These are phyloP conservation scores for Cyprinodon diabolis DNA, from an alignment of 2,797 vertebrate genomes.

Conservation along the genomic window DNA sequence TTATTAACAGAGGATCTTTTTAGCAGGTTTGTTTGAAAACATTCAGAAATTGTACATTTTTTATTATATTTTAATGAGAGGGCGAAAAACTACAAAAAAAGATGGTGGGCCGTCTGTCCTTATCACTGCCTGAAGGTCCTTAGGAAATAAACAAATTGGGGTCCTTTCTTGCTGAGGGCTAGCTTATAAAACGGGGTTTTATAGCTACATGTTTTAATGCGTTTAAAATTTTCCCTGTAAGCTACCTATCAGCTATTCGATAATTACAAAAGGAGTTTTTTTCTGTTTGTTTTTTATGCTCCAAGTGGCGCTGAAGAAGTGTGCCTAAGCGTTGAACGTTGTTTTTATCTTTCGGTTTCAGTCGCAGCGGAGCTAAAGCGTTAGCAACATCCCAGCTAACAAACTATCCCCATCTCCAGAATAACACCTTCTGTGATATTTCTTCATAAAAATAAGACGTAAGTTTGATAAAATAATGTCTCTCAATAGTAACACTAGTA, in stretches of 20 bases:
- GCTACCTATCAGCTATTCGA: neutral
- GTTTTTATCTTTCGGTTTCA: slow-evolving; percentile 56
- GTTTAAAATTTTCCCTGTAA: slow-evolving; percentile 11
- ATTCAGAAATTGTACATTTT: neutral
- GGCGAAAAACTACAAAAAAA: slow-evolving; percentile 1
- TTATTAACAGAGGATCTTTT: too few species aligned
- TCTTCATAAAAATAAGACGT: slow-evolving; percentile 44
- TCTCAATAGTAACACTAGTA: neutral
- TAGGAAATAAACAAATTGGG: slow-evolving; percentile 79
- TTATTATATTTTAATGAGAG: neutral
- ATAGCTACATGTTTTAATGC: slow-evolving; percentile 55
- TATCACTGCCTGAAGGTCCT: slow-evolving; percentile 77
- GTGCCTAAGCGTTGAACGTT: slow-evolving; percentile 55
- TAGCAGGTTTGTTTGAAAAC: too few species aligned
- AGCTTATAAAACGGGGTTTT: slow-evolving; percentile 39
- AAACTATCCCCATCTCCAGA: slow-evolving; percentile 18
- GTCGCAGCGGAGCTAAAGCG: slow-evolving; percentile 32
- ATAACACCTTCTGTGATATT: slow-evolving; percentile 16
- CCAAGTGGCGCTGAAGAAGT: slow-evolving; percentile 22
- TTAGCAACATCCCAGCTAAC: slow-evolving; percentile 44
- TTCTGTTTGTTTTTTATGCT: slow-evolving; percentile 5
- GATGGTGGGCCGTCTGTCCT: slow-evolving; percentile 38
- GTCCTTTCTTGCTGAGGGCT: slow-evolving; percentile 64
- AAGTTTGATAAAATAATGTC: slow-evolving; percentile 11
- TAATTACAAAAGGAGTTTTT: neutral